These are phyloP conservation scores for Casuarius casuarius DNA, from an alignment of 2,113 vertebrate genomes.

Conservation along the genomic window DNA sequence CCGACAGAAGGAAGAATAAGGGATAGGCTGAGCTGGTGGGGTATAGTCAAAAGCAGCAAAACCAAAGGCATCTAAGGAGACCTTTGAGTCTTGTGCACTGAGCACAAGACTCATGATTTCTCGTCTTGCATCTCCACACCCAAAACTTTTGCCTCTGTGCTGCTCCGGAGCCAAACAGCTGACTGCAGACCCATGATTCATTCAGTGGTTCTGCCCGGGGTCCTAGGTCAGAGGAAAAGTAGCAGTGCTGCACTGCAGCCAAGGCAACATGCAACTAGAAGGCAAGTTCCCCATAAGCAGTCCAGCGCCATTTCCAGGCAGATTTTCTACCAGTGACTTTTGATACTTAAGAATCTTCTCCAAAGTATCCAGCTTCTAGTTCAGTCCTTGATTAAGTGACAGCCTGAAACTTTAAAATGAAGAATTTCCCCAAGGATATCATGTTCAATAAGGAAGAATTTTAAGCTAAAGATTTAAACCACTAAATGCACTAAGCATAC, in stretches of 20 bases:
- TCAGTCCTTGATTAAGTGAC: not conserved
- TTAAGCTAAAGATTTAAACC: not conserved
- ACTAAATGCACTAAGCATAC: not conserved
- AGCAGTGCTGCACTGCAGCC: not conserved
- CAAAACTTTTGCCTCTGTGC: not conserved
- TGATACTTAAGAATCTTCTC: not conserved
- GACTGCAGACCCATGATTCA: not conserved
- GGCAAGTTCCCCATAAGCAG: not conserved
- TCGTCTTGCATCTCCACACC: not conserved
- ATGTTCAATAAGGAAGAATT: not conserved
- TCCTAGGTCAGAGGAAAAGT: not conserved
- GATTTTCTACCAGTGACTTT: not conserved
- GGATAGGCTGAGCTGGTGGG: not conserved
- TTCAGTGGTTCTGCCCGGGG: not conserved
- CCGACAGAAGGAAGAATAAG: rapidly evolving
- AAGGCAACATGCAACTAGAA: not conserved
- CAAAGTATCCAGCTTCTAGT: not conserved
- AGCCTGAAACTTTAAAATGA: not conserved
- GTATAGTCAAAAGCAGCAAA: not conserved
- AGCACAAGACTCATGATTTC: not conserved
- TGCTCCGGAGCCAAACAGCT: not conserved
- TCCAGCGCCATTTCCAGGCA: not conserved
- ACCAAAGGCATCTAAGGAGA: not conserved
- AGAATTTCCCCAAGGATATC: not conserved
- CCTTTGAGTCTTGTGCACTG: not conserved